A percentile compares a stretch with the other conserved stretches of the same genome.
These are phyloP conservation scores for Otus sunia DNA, from an alignment of 2,113 vertebrate genomes.

Conservation along the genomic window DNA sequence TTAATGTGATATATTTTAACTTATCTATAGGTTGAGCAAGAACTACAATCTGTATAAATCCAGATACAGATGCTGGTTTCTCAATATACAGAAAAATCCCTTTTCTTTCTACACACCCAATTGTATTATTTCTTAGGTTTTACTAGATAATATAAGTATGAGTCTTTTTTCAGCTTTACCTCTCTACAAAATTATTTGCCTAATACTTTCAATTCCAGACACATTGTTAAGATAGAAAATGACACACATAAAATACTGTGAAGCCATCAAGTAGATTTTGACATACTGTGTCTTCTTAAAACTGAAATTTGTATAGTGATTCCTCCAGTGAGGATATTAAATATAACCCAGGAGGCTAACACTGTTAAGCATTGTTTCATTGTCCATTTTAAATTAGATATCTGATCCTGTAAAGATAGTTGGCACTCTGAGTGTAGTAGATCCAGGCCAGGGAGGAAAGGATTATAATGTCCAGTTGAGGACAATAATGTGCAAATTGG, in stretches of 20 bases:
- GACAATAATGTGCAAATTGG: not conserved
- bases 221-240: not conserved
- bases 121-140: not conserved
- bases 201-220: not conserved
- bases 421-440: not conserved
- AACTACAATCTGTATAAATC: not conserved
- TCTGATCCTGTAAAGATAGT: not conserved
- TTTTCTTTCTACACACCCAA: not conserved
- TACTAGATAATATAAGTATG: not conserved
- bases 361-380: not conserved
- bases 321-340: not conserved
- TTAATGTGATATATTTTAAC: not conserved
- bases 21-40: not conserved
- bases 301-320: not conserved
- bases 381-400: not conserved
- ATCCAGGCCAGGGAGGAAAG: not conserved
- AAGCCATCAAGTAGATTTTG: not conserved
- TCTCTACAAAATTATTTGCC: not conserved
- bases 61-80: not conserved
- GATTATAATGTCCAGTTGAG: not conserved
- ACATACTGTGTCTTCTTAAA: not conserved
- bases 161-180: not conserved
- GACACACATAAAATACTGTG: not conserved
- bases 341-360: not conserved
- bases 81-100: not conserved